Conservation (phyloP, 2,113 vertebrate genomes). For the Ictalurus punctatus region DNA sequence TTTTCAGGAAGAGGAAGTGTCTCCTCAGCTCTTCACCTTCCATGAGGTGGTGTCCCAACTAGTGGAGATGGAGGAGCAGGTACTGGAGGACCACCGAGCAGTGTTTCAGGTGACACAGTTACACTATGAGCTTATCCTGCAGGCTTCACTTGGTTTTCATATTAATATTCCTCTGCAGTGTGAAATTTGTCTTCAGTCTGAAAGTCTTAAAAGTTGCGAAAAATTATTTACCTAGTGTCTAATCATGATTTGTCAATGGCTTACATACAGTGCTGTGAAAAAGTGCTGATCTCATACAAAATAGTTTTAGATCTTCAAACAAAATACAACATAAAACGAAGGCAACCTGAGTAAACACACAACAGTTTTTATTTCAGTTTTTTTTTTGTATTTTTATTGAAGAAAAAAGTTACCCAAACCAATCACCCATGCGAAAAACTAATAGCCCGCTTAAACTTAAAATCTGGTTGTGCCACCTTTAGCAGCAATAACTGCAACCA, state of each 20-base stretch:
- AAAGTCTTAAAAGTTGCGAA: neutral
- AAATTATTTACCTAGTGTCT: neutral
- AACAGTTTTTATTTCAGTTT: too few relatives aligned
- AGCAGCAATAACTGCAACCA: too few relatives aligned
- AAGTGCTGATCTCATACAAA: too few relatives aligned
- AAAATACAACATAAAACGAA: too few relatives aligned
- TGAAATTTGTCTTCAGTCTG: neutral
- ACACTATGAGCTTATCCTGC: neutral
- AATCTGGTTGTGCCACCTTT: too few relatives aligned
- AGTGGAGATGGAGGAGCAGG: constrained; percentile 98
- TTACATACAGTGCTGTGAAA: neutral
- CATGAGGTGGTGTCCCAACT: constrained; percentile 97
- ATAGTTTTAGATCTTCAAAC: too few relatives aligned
- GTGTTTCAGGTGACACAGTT: constrained; percentile 86
- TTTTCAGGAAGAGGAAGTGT: constrained; percentile 95
- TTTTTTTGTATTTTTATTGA: too few relatives aligned
- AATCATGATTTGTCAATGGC: neutral
- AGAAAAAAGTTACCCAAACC: too few relatives aligned
- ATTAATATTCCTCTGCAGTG: neutral
- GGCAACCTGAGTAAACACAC: too few relatives aligned
- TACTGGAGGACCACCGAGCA: constrained; percentile 92
- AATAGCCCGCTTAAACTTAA: too few relatives aligned
- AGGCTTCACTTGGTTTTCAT: neutral
- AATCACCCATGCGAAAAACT: too few relatives aligned
- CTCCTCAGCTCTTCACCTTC: constrained; percentile 94